Conservation (phyloP, 2,888 invertebrate genomes). For the Epiblema foenella region DNA sequence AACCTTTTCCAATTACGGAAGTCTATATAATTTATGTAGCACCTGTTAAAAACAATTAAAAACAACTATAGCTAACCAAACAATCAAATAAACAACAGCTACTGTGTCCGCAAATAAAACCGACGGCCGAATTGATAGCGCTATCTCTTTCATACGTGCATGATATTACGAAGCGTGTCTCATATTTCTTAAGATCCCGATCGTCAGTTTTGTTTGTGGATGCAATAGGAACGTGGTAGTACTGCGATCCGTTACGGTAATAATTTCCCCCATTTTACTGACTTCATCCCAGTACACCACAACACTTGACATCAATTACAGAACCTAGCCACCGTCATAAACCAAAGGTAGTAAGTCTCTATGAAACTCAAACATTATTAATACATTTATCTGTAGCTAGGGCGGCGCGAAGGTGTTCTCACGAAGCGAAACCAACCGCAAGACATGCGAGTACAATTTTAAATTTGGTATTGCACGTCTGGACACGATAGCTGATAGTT, state of each 20-base stretch:
- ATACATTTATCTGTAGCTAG: background rate
- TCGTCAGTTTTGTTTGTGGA: too few relatives aligned
- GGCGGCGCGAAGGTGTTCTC: slow-evolving; percentile 15
- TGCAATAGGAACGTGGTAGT: background rate
- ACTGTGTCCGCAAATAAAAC: too few relatives aligned
- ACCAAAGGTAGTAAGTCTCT: slow-evolving; percentile 4
- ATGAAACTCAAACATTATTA: background rate
- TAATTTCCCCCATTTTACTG: slow-evolving; percentile 32
- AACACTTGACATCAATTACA: slow-evolving; percentile 41
- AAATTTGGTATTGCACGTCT: slow-evolving; percentile 39
- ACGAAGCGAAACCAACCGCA: slow-evolving; percentile 39
- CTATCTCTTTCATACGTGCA: too few relatives aligned
- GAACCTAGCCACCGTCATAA: background rate
- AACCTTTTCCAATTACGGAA: too few relatives aligned
- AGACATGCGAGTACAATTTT: slow-evolving; percentile 36
- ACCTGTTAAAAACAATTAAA: too few relatives aligned
- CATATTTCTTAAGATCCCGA: too few relatives aligned
- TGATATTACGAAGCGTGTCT: too few relatives aligned
- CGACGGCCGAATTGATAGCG: too few relatives aligned
- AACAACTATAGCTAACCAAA: too few relatives aligned
- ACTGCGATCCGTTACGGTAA: slow-evolving; percentile 31
- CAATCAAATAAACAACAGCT: too few relatives aligned
- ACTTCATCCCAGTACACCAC: slow-evolving; percentile 31
- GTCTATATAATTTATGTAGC: too few relatives aligned
- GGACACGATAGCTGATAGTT: slow-evolving; percentile 38